phyloP scores from a whole-genome alignment of 2,888 invertebrate species.

The Harpalus rubripes region DNA sequence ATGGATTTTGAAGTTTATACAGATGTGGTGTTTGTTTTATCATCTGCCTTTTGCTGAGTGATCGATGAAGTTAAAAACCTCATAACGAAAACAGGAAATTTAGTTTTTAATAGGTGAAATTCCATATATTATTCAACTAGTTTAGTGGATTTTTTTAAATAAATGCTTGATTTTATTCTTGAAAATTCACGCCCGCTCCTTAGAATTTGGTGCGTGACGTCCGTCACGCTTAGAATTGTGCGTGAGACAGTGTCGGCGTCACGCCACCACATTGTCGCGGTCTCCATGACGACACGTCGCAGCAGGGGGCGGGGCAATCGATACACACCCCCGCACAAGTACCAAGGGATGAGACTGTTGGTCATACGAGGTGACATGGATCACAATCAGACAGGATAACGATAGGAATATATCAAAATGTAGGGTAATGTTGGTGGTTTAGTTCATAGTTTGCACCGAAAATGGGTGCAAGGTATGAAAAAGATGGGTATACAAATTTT shows the following conservation, averaged over 20 bases:
- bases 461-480: not conserved
- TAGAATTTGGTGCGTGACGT: not conserved
- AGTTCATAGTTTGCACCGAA: not conserved
- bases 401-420: not conserved
- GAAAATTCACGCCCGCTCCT: not conserved
- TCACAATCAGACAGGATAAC: not conserved
- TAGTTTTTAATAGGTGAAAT: not conserved
- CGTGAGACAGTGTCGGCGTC: constrained; percentile 67
- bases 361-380: constrained; percentile 41
- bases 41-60: constrained; percentile 19
- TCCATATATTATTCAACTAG: no score
- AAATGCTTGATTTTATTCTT: not conserved
- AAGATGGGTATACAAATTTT: no score
- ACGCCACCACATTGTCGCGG: constrained; percentile 76
- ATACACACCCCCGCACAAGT: constrained; percentile 81
- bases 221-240: not conserved
- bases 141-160: not conserved
- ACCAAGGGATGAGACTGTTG: constrained; percentile 9
- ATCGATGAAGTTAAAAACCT: constrained; percentile 36
- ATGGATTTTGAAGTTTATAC: constrained; percentile 22
- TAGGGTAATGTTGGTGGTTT: not conserved
- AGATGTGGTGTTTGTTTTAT: constrained; percentile 35
- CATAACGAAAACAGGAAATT: not conserved
- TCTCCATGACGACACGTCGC: constrained; percentile 80
- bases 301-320: constrained; percentile 83